Evolutionary conservation across 2,113 vertebrate species (phyloP).

Genomic region (Myotis yumanensis): DNA sequence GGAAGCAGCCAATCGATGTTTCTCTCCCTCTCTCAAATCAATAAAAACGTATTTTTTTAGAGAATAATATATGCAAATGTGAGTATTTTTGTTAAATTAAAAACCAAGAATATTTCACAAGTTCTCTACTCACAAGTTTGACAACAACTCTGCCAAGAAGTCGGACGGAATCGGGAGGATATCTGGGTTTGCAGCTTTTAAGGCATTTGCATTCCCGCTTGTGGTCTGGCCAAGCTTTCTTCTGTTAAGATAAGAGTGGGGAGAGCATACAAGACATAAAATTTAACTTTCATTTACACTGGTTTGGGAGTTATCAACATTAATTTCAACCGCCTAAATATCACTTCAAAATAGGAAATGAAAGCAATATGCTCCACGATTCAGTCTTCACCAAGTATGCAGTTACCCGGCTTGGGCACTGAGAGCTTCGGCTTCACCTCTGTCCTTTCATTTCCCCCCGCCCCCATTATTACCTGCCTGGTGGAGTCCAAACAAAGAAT

Average conservation of each 20-base stretch:
- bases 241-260: constrained; percentile 82
- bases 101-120: not conserved
- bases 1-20: not conserved
- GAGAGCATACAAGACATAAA: not conserved
- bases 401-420: not conserved
- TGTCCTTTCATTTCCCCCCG: not conserved
- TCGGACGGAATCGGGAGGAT: constrained; percentile 93
- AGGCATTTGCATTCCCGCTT: constrained; percentile 94
- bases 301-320: not conserved
- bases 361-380: not conserved
- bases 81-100: not conserved
- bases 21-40: not conserved
- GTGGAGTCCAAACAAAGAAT: not conserved
- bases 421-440: not conserved
- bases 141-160: constrained; percentile 92
- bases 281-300: constrained; percentile 10
- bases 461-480: constrained; percentile 15
- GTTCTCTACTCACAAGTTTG: constrained; percentile 87
- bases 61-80: not conserved
- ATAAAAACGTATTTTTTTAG: not conserved
- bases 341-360: constrained; percentile 29
- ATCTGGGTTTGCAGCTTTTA: constrained; percentile 85
- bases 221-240: constrained; percentile 91
- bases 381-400: not conserved
- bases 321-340: constrained; percentile 5